Conservation (phyloP, 2,113 vertebrate genomes). For the Hypocryptadius cinnamomeus region DNA sequence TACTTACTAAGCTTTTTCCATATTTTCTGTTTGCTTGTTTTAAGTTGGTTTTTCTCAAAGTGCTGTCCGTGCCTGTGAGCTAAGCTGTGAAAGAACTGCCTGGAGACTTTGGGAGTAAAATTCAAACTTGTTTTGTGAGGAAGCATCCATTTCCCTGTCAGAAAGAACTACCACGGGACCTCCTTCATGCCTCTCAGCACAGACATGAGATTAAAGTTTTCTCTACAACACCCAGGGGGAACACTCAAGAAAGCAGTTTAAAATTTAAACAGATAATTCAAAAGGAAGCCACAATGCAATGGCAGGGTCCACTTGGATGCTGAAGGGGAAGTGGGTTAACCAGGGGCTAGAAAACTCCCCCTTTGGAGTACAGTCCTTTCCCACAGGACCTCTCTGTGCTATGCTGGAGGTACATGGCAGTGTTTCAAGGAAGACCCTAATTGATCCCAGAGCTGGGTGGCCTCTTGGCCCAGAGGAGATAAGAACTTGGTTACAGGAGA, state of each 20-base stretch:
- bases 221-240: neutral
- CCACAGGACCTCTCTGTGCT: neutral
- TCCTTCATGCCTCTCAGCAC: slow-evolving; percentile 6
- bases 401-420: neutral
- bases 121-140: slow-evolving; percentile 31
- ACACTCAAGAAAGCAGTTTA: slow-evolving; percentile 2
- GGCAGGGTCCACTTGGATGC: neutral
- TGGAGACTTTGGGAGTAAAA: slow-evolving; percentile 29
- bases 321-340: neutral
- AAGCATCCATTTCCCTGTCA: slow-evolving; percentile 39
- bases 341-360: neutral
- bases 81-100: neutral
- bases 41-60: neutral
- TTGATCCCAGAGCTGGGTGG: neutral
- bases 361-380: neutral
- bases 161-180: neutral
- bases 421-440: neutral
- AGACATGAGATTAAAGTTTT: slow-evolving; percentile 47
- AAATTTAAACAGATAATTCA: slow-evolving; percentile 43
- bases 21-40: neutral
- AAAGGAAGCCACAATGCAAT: neutral
- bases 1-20: neutral
- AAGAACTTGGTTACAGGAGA: neutral
- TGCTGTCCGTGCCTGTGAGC: neutral
- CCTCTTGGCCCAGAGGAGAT: neutral